phyloP scores from a whole-genome alignment of 2,888 invertebrate species.

The Caenorhabditis becei region DNA sequence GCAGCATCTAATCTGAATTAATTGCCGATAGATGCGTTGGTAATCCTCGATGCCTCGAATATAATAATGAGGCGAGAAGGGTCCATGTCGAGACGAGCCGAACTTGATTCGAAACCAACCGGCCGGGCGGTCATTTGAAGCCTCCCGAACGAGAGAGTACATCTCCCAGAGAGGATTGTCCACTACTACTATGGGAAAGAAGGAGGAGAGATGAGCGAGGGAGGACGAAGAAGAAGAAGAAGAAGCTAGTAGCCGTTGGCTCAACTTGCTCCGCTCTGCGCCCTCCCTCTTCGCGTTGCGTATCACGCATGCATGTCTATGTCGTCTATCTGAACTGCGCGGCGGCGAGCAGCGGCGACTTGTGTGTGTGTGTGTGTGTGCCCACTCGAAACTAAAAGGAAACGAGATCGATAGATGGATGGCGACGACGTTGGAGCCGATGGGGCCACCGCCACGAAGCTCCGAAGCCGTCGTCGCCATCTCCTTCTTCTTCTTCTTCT shows the following conservation, averaged over 20 bases:
- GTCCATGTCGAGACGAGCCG: constrained; percentile 47
- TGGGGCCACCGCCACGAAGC: constrained; percentile 49
- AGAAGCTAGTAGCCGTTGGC: constrained; percentile 59
- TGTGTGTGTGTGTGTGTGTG: constrained; percentile 51
- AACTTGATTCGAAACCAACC: constrained; percentile 59
- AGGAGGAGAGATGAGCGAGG: constrained; percentile 32
- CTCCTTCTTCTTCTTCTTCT: constrained; percentile 25
- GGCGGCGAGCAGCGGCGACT: constrained; percentile 41
- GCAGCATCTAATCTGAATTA: constrained; percentile 19
- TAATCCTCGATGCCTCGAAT: constrained; percentile 40
- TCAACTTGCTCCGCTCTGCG: constrained; percentile 52
- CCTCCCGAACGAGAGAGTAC: constrained; percentile 38
- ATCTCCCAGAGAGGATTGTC: constrained; percentile 45
- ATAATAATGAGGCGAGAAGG: constrained; percentile 44
- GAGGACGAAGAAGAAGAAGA: constrained; percentile 38
- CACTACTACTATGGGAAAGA: constrained; percentile 51
- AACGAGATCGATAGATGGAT: constrained; percentile 62
- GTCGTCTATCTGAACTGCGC: constrained; percentile 46
- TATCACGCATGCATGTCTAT: constrained; percentile 41
- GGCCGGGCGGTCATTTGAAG: constrained; percentile 33
- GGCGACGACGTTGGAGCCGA: constrained; percentile 36
- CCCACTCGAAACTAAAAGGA: constrained; percentile 62
- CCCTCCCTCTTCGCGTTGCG: constrained; percentile 40
- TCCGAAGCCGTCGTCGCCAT: constrained; percentile 57
- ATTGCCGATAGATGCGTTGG: constrained; percentile 8